phyloP scores from a whole-genome alignment of 2,888 invertebrate species.

The Pammene fasciana region DNA sequence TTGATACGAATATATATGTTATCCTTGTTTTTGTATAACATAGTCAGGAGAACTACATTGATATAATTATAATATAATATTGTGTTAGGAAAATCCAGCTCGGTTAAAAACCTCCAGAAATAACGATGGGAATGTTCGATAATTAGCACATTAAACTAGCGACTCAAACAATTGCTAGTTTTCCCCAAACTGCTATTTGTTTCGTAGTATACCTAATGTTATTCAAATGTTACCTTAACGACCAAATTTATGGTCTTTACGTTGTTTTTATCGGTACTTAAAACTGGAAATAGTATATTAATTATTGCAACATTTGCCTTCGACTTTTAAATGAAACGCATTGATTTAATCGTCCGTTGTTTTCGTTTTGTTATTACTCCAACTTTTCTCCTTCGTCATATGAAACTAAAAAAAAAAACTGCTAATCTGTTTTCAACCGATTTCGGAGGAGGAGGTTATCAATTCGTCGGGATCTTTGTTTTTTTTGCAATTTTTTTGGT shows the following conservation, averaged over 20 bases:
- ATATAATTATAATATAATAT: conserved; percentile 13
- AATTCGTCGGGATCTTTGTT: too few relatives aligned
- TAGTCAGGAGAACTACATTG: neutral
- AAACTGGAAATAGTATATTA: neutral
- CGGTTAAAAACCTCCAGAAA: neutral
- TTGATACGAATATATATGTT: neutral
- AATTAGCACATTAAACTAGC: conserved; percentile 21
- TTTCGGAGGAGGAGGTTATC: too few relatives aligned
- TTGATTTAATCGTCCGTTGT: too few relatives aligned
- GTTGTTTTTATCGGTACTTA: neutral
- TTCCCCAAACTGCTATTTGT: conserved; percentile 14
- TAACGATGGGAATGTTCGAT: conserved; percentile 6
- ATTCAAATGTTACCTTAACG: neutral
- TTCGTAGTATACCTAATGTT: neutral
- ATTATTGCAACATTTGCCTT: neutral
- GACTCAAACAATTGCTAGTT: neutral
- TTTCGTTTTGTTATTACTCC: too few relatives aligned
- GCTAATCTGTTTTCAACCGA: too few relatives aligned
- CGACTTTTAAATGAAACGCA: too few relatives aligned
- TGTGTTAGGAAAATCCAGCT: conserved; percentile 22
- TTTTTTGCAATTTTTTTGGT: too few relatives aligned
- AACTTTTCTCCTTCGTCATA: too few relatives aligned
- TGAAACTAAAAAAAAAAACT: too few relatives aligned
- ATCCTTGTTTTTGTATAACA: conserved; percentile 8
- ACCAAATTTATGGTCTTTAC: neutral